Base-by-base conservation (phyloP, 2,113 vertebrate species). In the Solea senegalensis region DNA sequence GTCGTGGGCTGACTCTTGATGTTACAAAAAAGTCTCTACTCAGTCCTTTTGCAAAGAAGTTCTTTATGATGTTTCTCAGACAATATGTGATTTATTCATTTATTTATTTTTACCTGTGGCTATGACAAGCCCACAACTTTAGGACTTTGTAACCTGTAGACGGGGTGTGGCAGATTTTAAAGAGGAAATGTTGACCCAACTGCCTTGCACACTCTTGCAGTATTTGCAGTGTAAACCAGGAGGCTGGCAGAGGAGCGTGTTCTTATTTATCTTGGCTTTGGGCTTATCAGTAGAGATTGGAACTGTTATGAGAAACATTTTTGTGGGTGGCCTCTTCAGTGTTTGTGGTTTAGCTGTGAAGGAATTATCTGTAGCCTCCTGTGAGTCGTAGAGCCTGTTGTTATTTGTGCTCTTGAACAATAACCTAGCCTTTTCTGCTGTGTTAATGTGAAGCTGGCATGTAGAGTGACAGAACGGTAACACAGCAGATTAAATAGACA, bases 211-310 rank as follows among this genome's bases (percentile, higher is more conserved):
- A 69, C 74, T 74, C 59, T 49, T 67, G 75, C 78, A 89, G 82
- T 87, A 87, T 89, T 90, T 88, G 90, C 89, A 88, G 78, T 81
- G 78, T 63, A 88, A 82, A 77, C 78, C 28, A 76, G 74, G 63
- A 79, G 78, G 78, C 86, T 87, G 84, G 88, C 81, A 78, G 80
- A 82, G 81, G 79, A 90, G 76, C 39, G 65, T 77, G 81, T 82
- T 92, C 83, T 77, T 92, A 89, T 93, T 92, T 92, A 90, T 85
- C 74, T 90, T 92, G 90, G 90, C 90, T 86, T 77, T 45, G 50
- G 27, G 72, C 84, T 91, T 92, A 93, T 93, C 92, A 80, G 82
- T 13, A 48, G 61, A 88, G 86, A 90, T 85, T 83, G 81, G 66
- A 90, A 83, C 85, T 86, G 86, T 91, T 89, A 84, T 90, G 78